Evolutionary conservation across 1,140 invertebrate genomes (phyloP).

Genomic region (Sarcophaga bullata): DNA sequence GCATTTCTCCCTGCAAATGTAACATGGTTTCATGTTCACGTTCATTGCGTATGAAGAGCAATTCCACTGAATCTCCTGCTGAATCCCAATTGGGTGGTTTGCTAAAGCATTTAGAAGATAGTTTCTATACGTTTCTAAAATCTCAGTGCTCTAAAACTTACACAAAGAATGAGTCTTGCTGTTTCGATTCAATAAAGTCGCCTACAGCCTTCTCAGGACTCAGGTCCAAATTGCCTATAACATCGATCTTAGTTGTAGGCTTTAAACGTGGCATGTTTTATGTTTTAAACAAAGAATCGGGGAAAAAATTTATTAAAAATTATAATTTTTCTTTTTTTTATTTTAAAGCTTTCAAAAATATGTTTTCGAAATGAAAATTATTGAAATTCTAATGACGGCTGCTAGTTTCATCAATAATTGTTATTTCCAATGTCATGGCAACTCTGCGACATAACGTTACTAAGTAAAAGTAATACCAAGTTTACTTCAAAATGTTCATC

Average conservation of each 20-base stretch:
- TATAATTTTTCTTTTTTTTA: too few species aligned
- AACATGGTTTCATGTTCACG: constrained; percentile 58
- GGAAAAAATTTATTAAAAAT: too few species aligned
- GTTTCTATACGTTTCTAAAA: neutral
- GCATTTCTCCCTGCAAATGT: constrained; percentile 56
- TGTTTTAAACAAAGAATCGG: too few species aligned
- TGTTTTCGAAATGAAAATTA: neutral
- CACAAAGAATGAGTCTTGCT: constrained; percentile 58
- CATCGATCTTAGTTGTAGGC: constrained; percentile 60
- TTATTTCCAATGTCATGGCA: neutral
- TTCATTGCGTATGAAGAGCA: constrained; percentile 57
- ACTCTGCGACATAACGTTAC: neutral
- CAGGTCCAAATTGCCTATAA: constrained; percentile 60
- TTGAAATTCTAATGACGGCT: neutral
- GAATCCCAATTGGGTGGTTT: constrained; percentile 57
- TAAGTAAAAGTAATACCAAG: too few species aligned
- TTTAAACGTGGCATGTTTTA: constrained; percentile 60
- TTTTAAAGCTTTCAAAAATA: too few species aligned
- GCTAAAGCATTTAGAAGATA: constrained; percentile 44
- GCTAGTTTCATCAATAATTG: neutral
- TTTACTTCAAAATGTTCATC: too few species aligned
- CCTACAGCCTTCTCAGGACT: constrained; percentile 59
- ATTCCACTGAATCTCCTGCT: constrained; percentile 58
- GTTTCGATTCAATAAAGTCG: constrained; percentile 56
- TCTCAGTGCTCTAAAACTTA: constrained; percentile 40